Evolutionary conservation across 1,140 invertebrate species (phyloP).

Genomic region (Drosophila tsacasi): DNA sequence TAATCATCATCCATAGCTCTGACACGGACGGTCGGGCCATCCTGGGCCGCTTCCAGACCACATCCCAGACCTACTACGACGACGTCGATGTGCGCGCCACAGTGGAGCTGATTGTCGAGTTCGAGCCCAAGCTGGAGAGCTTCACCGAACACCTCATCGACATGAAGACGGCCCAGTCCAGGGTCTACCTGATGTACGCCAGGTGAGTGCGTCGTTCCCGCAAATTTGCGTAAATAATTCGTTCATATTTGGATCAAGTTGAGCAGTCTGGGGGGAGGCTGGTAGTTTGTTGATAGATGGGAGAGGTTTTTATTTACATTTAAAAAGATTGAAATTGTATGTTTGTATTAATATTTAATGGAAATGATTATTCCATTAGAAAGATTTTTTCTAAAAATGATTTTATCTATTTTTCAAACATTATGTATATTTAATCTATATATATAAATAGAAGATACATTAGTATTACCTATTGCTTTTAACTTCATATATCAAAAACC

Average conservation of each 20-base stretch:
- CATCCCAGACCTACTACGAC: constrained; percentile 87
- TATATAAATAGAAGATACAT: too few species aligned
- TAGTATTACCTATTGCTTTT: not conserved
- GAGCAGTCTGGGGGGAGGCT: not conserved
- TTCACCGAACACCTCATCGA: constrained; percentile 92
- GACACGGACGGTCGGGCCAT: constrained; percentile 97
- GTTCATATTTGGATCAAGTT: constrained; percentile 11
- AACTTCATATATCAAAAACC: not conserved
- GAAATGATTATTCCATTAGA: not conserved
- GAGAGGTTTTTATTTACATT: constrained; percentile 7
- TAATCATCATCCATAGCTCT: constrained; percentile 98
- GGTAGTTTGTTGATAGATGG: constrained; percentile 6
- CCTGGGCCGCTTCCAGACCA: constrained; percentile 91
- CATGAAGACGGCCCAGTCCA: constrained; percentile 93
- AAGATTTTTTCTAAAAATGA: too few species aligned
- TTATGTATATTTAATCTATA: too few species aligned
- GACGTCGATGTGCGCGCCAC: constrained; percentile 88
- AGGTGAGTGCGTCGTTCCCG: constrained; percentile 87
- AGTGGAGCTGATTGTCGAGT: constrained; percentile 96
- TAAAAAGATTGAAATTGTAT: not conserved
- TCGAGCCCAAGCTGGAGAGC: constrained; percentile 93
- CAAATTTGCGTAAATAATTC: constrained; percentile 15
- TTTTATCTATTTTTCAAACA: too few species aligned
- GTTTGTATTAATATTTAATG: not conserved
- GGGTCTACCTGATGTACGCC: constrained; percentile 97